phyloP scores from a whole-genome alignment of 2,888 invertebrate genomes.

The Synergus gifuensis region DNA sequence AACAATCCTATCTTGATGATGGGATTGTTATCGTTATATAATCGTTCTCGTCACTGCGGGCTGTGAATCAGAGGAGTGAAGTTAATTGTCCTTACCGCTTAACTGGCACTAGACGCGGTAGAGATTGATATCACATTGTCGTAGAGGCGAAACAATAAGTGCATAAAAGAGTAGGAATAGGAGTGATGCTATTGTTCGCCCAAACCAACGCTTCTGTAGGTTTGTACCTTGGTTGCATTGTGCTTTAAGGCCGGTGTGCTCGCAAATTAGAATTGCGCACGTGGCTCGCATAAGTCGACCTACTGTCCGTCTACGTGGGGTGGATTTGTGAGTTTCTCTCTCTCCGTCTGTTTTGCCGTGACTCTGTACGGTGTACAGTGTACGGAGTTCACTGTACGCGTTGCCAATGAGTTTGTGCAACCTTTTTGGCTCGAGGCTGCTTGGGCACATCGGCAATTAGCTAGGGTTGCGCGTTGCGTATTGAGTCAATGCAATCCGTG shows the following conservation, averaged over 20 bases:
- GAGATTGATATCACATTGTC: slow-evolving; percentile 38
- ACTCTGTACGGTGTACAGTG: slow-evolving; percentile 14
- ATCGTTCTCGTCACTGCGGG: background rate
- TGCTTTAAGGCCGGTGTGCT: slow-evolving; percentile 63
- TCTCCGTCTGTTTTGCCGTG: slow-evolving; percentile 39
- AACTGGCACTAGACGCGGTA: slow-evolving; percentile 33
- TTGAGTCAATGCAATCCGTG: slow-evolving; percentile 69
- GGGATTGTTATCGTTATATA: slow-evolving; percentile 25
- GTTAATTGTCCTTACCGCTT: slow-evolving; percentile 29
- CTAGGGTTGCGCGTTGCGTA: slow-evolving; percentile 68
- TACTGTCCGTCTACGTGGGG: slow-evolving; percentile 63
- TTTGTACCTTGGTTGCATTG: slow-evolving; percentile 58
- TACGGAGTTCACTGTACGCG: background rate
- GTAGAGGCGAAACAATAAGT: slow-evolving; percentile 42
- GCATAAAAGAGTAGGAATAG: slow-evolving; percentile 54
- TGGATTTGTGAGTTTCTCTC: slow-evolving; percentile 63
- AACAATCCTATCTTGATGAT: background rate
- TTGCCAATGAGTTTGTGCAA: slow-evolving; percentile 46
- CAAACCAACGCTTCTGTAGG: slow-evolving; percentile 55
- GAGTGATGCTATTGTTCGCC: slow-evolving; percentile 56
- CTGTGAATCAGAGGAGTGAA: slow-evolving; percentile 2
- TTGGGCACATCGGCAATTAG: slow-evolving; percentile 70
- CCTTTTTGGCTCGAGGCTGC: slow-evolving; percentile 43
- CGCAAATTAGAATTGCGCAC: slow-evolving; percentile 74
- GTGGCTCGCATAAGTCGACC: slow-evolving; percentile 72